These are phyloP conservation scores for human (Homo sapiens) DNA, from an alignment of 2,113 vertebrate species.

Conservation along the genomic window DNA sequence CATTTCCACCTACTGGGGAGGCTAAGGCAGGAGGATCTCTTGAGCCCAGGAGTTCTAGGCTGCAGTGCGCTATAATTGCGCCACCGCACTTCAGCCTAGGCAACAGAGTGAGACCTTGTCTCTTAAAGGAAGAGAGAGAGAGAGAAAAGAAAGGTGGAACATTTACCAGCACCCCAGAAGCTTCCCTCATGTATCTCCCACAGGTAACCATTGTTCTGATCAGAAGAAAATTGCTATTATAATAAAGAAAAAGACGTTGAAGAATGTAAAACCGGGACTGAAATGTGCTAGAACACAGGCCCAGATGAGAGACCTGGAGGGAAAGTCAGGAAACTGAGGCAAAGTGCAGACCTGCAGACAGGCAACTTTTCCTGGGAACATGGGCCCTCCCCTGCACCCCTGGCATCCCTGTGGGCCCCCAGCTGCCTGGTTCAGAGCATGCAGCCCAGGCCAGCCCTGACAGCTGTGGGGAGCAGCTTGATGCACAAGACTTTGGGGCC, in stretches of 20 bases:
- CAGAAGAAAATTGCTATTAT: background rate
- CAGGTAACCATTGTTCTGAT: background rate
- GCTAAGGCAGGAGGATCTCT: too few relatives aligned
- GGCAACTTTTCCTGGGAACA: background rate
- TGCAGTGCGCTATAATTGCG: too few relatives aligned
- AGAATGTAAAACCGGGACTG: background rate
- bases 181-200: background rate
- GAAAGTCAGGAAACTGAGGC: background rate
- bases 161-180: background rate
- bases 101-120: too few relatives aligned
- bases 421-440: background rate
- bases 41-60: too few relatives aligned
- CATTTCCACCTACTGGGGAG: too few relatives aligned
- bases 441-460: background rate
- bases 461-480: background rate
- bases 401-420: rapidly evolving
- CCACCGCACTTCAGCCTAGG: too few relatives aligned
- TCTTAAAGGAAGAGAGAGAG: too few relatives aligned
- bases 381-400: too few relatives aligned
- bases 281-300: background rate
- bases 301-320: background rate
- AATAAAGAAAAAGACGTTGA: background rate
- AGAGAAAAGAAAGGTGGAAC: background rate
- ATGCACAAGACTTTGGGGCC: background rate
- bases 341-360: background rate